Conservation (phyloP, 2,888 invertebrate species). For the Pycnomerus fuliginosus region DNA sequence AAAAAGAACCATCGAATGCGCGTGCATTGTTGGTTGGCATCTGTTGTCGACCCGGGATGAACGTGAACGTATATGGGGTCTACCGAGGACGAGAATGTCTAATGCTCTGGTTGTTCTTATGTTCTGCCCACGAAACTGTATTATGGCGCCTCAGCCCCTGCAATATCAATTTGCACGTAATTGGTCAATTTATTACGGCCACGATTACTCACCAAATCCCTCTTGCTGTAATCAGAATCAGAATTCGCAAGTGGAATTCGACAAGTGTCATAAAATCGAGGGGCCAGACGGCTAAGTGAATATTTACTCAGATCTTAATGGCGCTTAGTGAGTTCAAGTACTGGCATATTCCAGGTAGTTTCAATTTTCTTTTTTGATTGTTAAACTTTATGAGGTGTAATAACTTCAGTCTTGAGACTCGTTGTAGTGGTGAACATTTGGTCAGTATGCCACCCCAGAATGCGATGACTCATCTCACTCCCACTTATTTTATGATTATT, state of each 20-base stretch:
- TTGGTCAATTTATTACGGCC: constrained; percentile 7
- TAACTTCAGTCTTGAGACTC: too few species aligned
- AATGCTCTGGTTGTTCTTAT: constrained; percentile 15
- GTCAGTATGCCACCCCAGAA: constrained; percentile 6
- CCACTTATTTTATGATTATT: constrained; percentile 9
- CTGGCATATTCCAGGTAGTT: too few species aligned
- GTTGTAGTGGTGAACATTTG: too few species aligned
- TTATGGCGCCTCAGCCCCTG: constrained; percentile 10
- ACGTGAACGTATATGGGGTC: constrained; percentile 15
- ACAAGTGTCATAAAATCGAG: too few species aligned
- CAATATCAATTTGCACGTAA: constrained; percentile 9
- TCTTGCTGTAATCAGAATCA: background rate
- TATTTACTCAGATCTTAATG: too few species aligned
- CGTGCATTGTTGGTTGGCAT: constrained; percentile 22
- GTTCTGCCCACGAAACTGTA: constrained; percentile 13
- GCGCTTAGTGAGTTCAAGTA: too few species aligned
- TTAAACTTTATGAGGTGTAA: too few species aligned
- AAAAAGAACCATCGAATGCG: constrained; percentile 14
- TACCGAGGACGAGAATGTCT: constrained; percentile 15
- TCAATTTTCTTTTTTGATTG: too few species aligned
- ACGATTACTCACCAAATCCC: constrained; percentile 5
- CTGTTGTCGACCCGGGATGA: constrained; percentile 14
- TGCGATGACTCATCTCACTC: constrained; percentile 13
- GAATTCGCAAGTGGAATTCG: too few species aligned
- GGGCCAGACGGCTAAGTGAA: too few species aligned